These are phyloP conservation scores for Haliclona indistincta DNA, from an alignment of 37 sponge, comb jelly and placozoan genomes.

Conservation along the genomic window DNA sequence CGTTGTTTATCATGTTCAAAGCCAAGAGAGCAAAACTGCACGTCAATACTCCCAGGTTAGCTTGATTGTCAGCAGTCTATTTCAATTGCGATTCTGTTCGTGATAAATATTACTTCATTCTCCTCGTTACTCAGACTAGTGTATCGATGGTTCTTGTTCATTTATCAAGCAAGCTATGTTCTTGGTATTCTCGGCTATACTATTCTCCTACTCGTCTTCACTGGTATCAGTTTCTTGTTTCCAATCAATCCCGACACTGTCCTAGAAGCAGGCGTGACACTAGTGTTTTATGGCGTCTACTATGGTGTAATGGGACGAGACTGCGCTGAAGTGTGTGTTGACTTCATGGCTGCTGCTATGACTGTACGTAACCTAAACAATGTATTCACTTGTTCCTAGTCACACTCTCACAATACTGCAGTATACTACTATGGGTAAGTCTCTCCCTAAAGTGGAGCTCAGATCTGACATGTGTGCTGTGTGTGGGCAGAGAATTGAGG, in stretches of 20 bases:
- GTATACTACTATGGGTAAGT: slow-evolving; percentile 60
- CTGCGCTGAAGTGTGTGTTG: slow-evolving; percentile 94
- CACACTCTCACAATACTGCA: not conserved
- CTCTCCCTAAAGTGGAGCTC: slow-evolving; percentile 64
- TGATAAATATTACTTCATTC: not conserved
- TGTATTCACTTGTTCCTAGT: not conserved
- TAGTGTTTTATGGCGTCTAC: slow-evolving; percentile 96
- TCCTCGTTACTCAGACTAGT: slow-evolving; percentile 67
- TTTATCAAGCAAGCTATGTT: slow-evolving; percentile 80
- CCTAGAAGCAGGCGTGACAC: slow-evolving; percentile 65
- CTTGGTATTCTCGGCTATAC: slow-evolving; percentile 90
- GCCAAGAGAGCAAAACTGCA: slow-evolving; percentile 72
- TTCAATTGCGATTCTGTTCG: not conserved
- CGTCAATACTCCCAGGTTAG: slow-evolving; percentile 79
- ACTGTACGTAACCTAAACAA: slow-evolving; percentile 40
- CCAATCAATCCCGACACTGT: slow-evolving; percentile 52
- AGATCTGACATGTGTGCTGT: slow-evolving; percentile 88
- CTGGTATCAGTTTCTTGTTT: slow-evolving; percentile 66
- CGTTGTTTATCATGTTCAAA: slow-evolving; percentile 76
- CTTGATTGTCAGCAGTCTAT: not conserved
- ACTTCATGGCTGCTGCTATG: slow-evolving; percentile 91
- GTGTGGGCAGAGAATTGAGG: slow-evolving; percentile 79
- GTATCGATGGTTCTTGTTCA: slow-evolving; percentile 94
- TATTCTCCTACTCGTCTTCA: slow-evolving; percentile 78
- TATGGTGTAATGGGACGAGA: slow-evolving; percentile 98